A percentile compares a stretch with the other conserved stretches of the same genome.
These are phyloP conservation scores for Neoaliturus tenellus DNA, from an alignment of 2,888 invertebrate genomes.

Conservation along the genomic window DNA sequence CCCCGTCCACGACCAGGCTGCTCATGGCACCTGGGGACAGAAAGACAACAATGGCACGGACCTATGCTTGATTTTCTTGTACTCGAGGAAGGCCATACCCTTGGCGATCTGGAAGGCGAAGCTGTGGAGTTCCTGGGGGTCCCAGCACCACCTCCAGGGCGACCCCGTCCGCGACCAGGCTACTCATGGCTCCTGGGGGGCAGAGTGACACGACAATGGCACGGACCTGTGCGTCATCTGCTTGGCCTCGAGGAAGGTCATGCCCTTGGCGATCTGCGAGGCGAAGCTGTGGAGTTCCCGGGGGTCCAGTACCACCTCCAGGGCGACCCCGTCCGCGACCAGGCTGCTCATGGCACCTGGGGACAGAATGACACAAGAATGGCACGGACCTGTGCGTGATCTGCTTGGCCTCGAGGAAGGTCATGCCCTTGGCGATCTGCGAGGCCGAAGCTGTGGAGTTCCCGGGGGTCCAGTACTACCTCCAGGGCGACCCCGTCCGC, in stretches of 20 bases:
- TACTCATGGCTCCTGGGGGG: neutral
- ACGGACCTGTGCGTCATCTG: slow-evolving; percentile 45
- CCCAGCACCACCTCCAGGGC: neutral
- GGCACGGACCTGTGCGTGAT: slow-evolving; percentile 53
- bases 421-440: slow-evolving; percentile 50
- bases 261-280: slow-evolving; percentile 41
- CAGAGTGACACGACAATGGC: neutral
- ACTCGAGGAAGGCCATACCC: slow-evolving; percentile 31
- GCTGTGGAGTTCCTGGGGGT: slow-evolving; percentile 48
- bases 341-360: slow-evolving; percentile 7
- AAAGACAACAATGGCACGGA: neutral
- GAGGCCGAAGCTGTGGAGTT: slow-evolving; percentile 51
- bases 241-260: slow-evolving; percentile 41
- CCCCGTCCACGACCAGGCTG: neutral
- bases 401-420: slow-evolving; percentile 38
- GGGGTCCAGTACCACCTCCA: slow-evolving; percentile 39
- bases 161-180: neutral
- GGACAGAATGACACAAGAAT: too few species aligned
- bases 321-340: neutral
- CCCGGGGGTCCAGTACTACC: slow-evolving; percentile 41
- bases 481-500: neutral
- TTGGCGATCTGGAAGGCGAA: slow-evolving; percentile 47
- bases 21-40: slow-evolving; percentile 9
- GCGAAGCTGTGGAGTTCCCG: slow-evolving; percentile 48
- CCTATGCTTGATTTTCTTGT: slow-evolving; percentile 25